These are phyloP conservation scores for Acanthococcus lagerstroemiae DNA, from an alignment of 2,888 invertebrate genomes.

Conservation along the genomic window DNA sequence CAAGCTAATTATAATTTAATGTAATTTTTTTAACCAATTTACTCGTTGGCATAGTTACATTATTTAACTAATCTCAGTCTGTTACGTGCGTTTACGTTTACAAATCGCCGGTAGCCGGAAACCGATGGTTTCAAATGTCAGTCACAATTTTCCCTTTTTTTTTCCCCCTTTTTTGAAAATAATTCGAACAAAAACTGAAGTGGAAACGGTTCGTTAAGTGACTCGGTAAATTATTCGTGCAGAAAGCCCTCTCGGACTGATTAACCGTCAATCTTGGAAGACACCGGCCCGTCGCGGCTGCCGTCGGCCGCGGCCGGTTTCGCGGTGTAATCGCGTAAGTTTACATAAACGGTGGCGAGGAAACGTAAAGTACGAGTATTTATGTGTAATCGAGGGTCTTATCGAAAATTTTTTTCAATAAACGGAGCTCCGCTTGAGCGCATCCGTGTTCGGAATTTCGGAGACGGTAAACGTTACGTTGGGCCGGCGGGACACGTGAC, in stretches of 20 bases:
- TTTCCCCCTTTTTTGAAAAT: slow-evolving; percentile 1
- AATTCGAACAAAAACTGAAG: slow-evolving; percentile 9
- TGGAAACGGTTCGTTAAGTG: slow-evolving; percentile 21
- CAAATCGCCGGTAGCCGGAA: slow-evolving; percentile 22
- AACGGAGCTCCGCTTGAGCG: slow-evolving; percentile 21
- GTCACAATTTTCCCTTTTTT: slow-evolving; percentile 3
- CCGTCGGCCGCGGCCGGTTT: too few relatives aligned
- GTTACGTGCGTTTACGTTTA: slow-evolving; percentile 18
- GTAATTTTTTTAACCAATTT: slow-evolving; percentile 20
- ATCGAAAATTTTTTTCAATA: slow-evolving; percentile 13
- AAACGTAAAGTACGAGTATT: neutral
- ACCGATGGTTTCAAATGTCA: slow-evolving; percentile 19
- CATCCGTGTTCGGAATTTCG: slow-evolving; percentile 15
- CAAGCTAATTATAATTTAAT: slow-evolving; percentile 24
- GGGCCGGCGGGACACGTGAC: slow-evolving; percentile 21
- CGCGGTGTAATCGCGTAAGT: too few relatives aligned
- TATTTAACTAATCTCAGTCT: slow-evolving; percentile 22
- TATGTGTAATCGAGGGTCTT: slow-evolving; percentile 3
- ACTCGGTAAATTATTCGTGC: slow-evolving; percentile 19
- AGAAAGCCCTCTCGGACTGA: slow-evolving; percentile 17
- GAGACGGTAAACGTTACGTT: slow-evolving; percentile 13
- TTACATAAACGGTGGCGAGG: too few relatives aligned
- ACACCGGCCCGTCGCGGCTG: too few relatives aligned
- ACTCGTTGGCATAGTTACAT: slow-evolving; percentile 26
- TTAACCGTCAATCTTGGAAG: slow-evolving; percentile 16